Evolutionary conservation across 2,888 invertebrate species (phyloP).

Genomic region (Furcula furcula): DNA sequence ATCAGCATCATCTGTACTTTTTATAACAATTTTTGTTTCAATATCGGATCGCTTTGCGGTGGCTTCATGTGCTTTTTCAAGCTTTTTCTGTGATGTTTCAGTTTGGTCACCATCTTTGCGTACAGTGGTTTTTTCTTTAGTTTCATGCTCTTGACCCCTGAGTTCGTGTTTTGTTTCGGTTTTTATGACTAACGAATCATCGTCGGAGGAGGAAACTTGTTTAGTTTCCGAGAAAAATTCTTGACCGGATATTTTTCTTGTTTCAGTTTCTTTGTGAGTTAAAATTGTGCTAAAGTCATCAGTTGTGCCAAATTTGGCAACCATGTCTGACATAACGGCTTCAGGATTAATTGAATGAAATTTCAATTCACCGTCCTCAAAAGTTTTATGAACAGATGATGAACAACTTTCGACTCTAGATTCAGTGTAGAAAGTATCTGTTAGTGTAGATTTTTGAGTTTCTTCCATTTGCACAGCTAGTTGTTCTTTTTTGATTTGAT

Average conservation of each 20-base stretch:
- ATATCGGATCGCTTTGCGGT: slow-evolving; percentile 69
- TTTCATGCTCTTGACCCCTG: slow-evolving; percentile 73
- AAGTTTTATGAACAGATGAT: slow-evolving; percentile 66
- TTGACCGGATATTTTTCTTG: slow-evolving; percentile 73
- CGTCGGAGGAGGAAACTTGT: slow-evolving; percentile 74
- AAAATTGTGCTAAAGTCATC: slow-evolving; percentile 67
- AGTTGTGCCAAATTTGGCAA: slow-evolving; percentile 57
- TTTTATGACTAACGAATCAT: slow-evolving; percentile 72
- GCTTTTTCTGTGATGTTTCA: slow-evolving; percentile 74
- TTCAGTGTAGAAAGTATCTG: slow-evolving; percentile 66
- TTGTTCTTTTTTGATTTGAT: slow-evolving; percentile 70
- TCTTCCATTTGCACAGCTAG: slow-evolving; percentile 71
- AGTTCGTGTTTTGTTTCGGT: slow-evolving; percentile 72
- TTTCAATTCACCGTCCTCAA: slow-evolving; percentile 58
- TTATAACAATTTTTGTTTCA: slow-evolving; percentile 71
- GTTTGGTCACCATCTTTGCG: slow-evolving; percentile 72
- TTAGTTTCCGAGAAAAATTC: slow-evolving; percentile 74
- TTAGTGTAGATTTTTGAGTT: slow-evolving; percentile 56
- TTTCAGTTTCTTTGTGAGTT: slow-evolving; percentile 78
- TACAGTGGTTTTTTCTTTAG: slow-evolving; percentile 71
- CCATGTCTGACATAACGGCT: slow-evolving; percentile 70
- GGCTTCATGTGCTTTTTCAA: slow-evolving; percentile 78
- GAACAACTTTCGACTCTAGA: slow-evolving; percentile 71
- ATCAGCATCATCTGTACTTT: slow-evolving; percentile 68
- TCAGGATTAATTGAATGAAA: slow-evolving; percentile 68